Evolutionary conservation across 2,888 invertebrate species (phyloP), one percentile per base, ranked within the genome.

Genomic region (Penaeus monodon): DNA sequence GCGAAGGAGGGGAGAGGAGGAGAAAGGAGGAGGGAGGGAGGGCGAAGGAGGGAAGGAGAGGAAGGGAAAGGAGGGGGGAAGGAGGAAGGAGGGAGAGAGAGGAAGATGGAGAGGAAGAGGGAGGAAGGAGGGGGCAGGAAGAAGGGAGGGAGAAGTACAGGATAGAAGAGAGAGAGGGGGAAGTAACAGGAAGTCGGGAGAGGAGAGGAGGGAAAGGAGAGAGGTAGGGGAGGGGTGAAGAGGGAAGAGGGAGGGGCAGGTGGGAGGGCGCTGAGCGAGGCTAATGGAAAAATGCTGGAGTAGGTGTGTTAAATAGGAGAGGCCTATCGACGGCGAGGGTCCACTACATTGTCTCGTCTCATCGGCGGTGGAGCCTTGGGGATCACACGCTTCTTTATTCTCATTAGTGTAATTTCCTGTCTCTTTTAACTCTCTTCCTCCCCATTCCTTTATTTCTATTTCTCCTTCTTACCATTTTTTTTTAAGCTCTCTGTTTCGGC

Each of bases 121-220:
- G 0, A 6, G 1, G 44, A 10, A 44, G 44, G 6, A 10, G 22
- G 17, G 27, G 49, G 10, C 27, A 8, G 44, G n/a, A 24, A 24
- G 38, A n/a, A 49, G 24, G 0, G 44, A 27, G 27, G 76, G 44
- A 49, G n/a, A n/a, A 22, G 49, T 10, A 49, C 70, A 49, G n/a
- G n/a, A 27, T 10, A 17, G 38, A 14, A 57, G 14, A 10, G 57
- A 57, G 57, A 17, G 14, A 12, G 2, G 76, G 49, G 24, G 0
- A 49, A 17, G 24, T 24, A 8, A 49, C 27, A 22, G 49, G 82
- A 22, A 44, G 29, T 8, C 4, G 8, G 7, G 8, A 17, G 80
- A 29, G 81, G 38, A 44, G 44, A 81, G 44, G 68, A n/a, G 68
- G 81, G n/a, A n/a, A 24, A 27, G n/a, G 17, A 38, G 74, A 29